phyloP scores from a whole-genome alignment of 2,113 vertebrate genomes.

The Dermatemys mawii region DNA sequence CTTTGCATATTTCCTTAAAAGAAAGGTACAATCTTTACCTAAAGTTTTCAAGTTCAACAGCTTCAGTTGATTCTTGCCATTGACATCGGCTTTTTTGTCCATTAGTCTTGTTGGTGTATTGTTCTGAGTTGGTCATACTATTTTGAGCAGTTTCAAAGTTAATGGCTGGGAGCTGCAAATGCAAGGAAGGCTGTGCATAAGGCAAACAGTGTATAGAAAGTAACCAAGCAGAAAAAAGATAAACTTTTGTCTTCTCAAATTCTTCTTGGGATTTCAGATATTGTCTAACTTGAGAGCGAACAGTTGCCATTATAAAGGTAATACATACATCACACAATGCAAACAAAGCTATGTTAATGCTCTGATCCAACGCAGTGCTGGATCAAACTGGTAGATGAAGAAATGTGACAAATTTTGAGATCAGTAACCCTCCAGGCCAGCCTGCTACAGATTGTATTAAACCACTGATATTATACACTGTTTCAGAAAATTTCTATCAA shows the following conservation, averaged over 20 bases:
- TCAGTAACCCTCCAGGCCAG: background rate
- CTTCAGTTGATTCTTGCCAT: slow-evolving; percentile 78
- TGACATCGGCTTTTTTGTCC: slow-evolving; percentile 53
- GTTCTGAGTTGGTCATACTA: slow-evolving; percentile 65
- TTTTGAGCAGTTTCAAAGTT: slow-evolving; percentile 72
- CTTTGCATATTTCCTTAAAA: background rate
- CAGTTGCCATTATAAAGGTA: background rate
- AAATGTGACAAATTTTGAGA: background rate
- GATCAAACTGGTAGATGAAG: background rate
- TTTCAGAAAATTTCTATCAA: background rate
- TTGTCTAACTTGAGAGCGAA: background rate
- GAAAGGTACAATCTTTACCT: slow-evolving; percentile 77
- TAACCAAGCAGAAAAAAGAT: background rate
- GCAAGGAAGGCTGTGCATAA: slow-evolving; percentile 3
- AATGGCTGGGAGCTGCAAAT: slow-evolving; percentile 78
- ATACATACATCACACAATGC: fast-evolving
- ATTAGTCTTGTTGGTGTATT: slow-evolving; percentile 49
- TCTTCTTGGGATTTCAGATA: background rate
- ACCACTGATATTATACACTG: fast-evolving
- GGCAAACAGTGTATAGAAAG: background rate
- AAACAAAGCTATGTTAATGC: background rate
- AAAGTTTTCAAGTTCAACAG: slow-evolving; percentile 87
- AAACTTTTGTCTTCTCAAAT: background rate
- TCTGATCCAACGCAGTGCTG: background rate
- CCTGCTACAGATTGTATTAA: background rate